A percentile compares a stretch with the other conserved stretches of the same genome.
phyloP scores from a whole-genome alignment of 92 coral and sea anemone species.

The Zoanthus gigantus region DNA sequence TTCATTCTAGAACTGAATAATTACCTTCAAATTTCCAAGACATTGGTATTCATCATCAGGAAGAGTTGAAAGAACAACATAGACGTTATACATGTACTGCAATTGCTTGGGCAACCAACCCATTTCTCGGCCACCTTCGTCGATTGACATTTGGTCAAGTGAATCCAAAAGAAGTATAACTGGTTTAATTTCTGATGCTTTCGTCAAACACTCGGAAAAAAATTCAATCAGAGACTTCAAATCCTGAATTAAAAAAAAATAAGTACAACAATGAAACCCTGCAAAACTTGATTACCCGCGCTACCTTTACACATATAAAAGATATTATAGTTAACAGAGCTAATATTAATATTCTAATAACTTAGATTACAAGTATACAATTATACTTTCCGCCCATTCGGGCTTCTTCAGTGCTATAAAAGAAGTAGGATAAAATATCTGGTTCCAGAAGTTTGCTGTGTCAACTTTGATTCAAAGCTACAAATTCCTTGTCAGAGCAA shows the following conservation, averaged over 20 bases:
- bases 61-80: constrained; percentile 84
- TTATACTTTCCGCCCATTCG: no score
- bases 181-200: constrained; percentile 78
- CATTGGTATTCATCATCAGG: constrained; percentile 89
- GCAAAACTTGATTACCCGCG: no score
- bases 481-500: no score
- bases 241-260: constrained; percentile 65
- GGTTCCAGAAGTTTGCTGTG: no score
- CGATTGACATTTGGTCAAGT: constrained; percentile 94
- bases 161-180: constrained; percentile 91
- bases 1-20: not conserved
- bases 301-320: no score
- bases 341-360: no score
- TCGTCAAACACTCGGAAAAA: constrained; percentile 82
- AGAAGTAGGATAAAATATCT: no score
- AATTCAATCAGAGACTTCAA: constrained; percentile 84
- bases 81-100: constrained; percentile 67
- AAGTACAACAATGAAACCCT: no score
- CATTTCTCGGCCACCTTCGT: constrained; percentile 93
- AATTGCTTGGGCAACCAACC: constrained; percentile 89
- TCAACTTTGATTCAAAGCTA: no score
- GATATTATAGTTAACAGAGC: no score
- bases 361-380: no score
- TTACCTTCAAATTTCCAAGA: constrained; percentile 88
- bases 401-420: no score